Conservation (phyloP, 2,113 vertebrate genomes). For the cattle (Bos taurus) region ARS-UCD2.0 NC_037335.1:39586501-39587000, state of each 20-base stretch:
- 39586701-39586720: background rate
- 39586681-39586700: no score
- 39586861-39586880: background rate
- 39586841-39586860: background rate
- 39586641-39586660: no score
- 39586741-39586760: background rate
- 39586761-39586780: background rate
- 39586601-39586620: no score
- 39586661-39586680: no score
- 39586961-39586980: background rate
- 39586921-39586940: background rate
- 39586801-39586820: background rate
- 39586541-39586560: no score
- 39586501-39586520: no score
- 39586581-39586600: no score
- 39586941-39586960: background rate
- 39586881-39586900: background rate
- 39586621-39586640: no score
- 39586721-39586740: background rate
- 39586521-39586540: no score
- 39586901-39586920: background rate
- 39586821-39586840: background rate
- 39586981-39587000: background rate
- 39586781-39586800: background rate
- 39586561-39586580: no score